Evolutionary conservation across 53 echinoderm and acorn worm species (phyloP), one percentile per base, ranked within the genome.

Genomic region (Paelopatides confundens): DNA sequence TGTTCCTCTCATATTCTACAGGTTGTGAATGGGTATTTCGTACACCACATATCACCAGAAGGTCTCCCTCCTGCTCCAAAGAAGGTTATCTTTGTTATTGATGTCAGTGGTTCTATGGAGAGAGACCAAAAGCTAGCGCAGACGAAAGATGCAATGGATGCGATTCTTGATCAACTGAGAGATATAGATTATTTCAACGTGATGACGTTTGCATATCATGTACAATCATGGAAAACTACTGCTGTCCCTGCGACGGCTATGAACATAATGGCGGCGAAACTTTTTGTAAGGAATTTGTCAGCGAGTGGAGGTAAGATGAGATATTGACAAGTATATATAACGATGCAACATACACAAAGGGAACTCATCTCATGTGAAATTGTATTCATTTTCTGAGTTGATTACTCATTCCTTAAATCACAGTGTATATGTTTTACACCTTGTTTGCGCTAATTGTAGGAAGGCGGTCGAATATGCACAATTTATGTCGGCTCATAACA

Each of bases 1-100:
- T n/a, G n/a, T n/a, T n/a, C n/a, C n/a, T n/a, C n/a, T 40, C 10
- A 40, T 40, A 40, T 71, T 37, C 26, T 62, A 21, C 28, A 96
- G 96, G 85, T 94, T 53, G 88, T 96, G 82, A 94, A 96, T 87
- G 96, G 96, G 2, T 96, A 96, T 47, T 96, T 96, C 50, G 96
- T 96, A 6, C 96, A 96, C 87, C 92, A 96, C 86, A 94, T 96
- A 50, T 94, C 96, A 17, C 96, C 96, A 4, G 92, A 86, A 83
- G 94, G 92, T 32, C 78, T 96, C 28, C 69, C 89, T 3, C 86
- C 87, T 29, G 91, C 89, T 10, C 92, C 86, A 14, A 96, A 96
- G 49, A 96, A 91, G 27, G 94, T 96, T 15, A 92, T 94, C 39
- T 96, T 96, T 62, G 89, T 94, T 27, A 96, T 96, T 34, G 96